Evolutionary conservation across 2,888 invertebrate genomes (phyloP).

Genomic region (Dioctria linearis): DNA sequence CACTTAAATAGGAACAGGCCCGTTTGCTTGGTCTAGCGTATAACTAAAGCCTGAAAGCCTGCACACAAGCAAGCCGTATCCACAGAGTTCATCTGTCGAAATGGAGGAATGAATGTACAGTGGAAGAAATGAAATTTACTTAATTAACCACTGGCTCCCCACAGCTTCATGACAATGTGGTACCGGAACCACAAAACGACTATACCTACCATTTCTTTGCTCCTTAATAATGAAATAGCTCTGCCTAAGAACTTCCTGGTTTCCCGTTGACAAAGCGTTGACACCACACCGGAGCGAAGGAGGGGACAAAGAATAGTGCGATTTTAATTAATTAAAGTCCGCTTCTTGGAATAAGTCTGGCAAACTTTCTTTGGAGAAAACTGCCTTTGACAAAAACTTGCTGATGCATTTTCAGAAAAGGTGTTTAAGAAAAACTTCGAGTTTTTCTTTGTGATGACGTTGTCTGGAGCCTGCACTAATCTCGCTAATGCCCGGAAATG

Average conservation of each 20-base stretch:
- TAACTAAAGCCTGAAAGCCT: neutral
- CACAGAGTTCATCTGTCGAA: neutral
- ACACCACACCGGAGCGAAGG: conserved; percentile 28
- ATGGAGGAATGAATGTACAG: conserved; percentile 6
- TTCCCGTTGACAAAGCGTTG: conserved; percentile 31
- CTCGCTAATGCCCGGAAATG: conserved; percentile 9
- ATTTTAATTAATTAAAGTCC: conserved; percentile 40
- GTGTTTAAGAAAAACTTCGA: neutral
- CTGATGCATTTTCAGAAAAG: neutral
- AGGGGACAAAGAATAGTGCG: conserved; percentile 11
- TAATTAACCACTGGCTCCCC: conserved; percentile 40
- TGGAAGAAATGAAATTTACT: conserved; percentile 33
- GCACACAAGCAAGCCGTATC: conserved; percentile 4
- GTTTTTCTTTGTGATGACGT: neutral
- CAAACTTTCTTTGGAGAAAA: neutral
- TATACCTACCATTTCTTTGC: neutral
- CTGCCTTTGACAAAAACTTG: neutral
- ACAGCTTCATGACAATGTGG: conserved; percentile 21
- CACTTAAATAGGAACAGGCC: conserved; percentile 26
- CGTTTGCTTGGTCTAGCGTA: conserved; percentile 21
- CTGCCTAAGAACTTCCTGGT: neutral
- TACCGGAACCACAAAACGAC: neutral
- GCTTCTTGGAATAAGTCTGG: neutral
- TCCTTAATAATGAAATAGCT: conserved; percentile 1
- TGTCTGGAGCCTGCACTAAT: neutral